Conservation (phyloP, 2,797 vertebrate genomes). For the Phoeniculus purpureus region DNA sequence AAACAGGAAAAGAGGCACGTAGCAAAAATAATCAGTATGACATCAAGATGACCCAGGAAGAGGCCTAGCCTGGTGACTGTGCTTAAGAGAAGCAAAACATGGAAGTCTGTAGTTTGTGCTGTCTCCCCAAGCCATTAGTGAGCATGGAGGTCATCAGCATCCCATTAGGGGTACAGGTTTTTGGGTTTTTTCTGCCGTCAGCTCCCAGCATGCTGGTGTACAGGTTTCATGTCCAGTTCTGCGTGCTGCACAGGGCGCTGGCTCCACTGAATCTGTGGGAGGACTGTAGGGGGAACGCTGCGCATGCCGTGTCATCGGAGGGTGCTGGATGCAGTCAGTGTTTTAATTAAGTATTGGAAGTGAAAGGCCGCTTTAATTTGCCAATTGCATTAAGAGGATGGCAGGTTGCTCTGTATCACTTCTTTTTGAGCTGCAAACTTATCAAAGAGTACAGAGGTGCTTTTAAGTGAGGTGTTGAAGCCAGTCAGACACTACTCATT, state of each 20-base stretch:
- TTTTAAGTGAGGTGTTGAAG: conserved; percentile 39
- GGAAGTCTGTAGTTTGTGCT: neutral
- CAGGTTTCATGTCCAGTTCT: neutral
- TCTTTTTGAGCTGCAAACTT: conserved; percentile 40
- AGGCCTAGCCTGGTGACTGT: neutral
- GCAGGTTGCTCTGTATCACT: conserved; percentile 32
- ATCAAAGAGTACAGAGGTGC: conserved; percentile 25
- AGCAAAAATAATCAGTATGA: neutral
- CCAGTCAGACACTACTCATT: conserved; percentile 1
- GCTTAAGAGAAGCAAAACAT: neutral
- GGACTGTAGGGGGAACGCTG: conserved; percentile 53
- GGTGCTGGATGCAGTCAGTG: neutral
- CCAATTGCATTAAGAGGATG: conserved; percentile 59
- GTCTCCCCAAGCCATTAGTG: neutral
- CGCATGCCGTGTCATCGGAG: neutral
- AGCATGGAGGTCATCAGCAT: neutral
- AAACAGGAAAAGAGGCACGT: neutral
- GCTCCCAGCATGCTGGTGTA: neutral
- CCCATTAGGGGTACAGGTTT: neutral
- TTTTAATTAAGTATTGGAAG: conserved; percentile 41
- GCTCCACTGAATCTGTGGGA: neutral
- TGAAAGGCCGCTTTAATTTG: conserved; percentile 62
- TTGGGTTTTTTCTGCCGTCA: neutral
- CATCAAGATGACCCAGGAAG: neutral
- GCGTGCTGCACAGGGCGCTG: neutral